A percentile compares a stretch with the other conserved stretches of the same genome.
Conservation (phyloP, 2,888 invertebrate species). For the Dryobota labecula region DNA sequence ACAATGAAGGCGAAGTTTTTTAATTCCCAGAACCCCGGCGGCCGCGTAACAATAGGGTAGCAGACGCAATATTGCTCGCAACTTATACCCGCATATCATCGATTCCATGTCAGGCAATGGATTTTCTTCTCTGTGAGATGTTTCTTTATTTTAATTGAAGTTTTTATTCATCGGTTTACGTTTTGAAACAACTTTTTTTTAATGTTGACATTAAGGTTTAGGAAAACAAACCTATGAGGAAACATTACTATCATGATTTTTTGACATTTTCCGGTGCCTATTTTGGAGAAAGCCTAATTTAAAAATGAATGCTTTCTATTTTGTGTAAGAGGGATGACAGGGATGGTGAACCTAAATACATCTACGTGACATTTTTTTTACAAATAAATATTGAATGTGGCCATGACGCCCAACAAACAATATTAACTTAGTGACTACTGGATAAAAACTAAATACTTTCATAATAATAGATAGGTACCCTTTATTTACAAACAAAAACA, state of each 20-base stretch:
- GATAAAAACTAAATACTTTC: too few relatives aligned
- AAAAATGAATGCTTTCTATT: too few relatives aligned
- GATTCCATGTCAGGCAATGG: not conserved
- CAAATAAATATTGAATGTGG: too few relatives aligned
- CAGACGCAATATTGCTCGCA: slow-evolving; percentile 44
- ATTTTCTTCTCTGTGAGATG: not conserved
- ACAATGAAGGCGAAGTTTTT: slow-evolving; percentile 53
- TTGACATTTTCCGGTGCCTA: not conserved
- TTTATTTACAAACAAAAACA: too few relatives aligned
- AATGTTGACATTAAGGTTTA: too few relatives aligned
- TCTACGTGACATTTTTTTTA: too few relatives aligned
- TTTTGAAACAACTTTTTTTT: too few relatives aligned
- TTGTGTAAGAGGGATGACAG: not conserved
- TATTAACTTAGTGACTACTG: too few relatives aligned
- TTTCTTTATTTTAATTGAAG: not conserved
- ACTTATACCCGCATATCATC: slow-evolving; percentile 26
- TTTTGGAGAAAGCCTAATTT: not conserved
- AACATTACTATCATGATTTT: not conserved
- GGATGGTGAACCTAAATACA: too few relatives aligned
- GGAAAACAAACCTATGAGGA: not conserved
- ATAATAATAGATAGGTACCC: too few relatives aligned
- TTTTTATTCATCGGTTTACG: too few relatives aligned
- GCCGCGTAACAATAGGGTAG: slow-evolving; percentile 18
- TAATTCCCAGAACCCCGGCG: slow-evolving; percentile 43
- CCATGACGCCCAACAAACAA: too few relatives aligned